These are phyloP conservation scores for Lepidothrix coronata DNA, from an alignment of 2,113 vertebrate genomes.

Conservation along the genomic window DNA sequence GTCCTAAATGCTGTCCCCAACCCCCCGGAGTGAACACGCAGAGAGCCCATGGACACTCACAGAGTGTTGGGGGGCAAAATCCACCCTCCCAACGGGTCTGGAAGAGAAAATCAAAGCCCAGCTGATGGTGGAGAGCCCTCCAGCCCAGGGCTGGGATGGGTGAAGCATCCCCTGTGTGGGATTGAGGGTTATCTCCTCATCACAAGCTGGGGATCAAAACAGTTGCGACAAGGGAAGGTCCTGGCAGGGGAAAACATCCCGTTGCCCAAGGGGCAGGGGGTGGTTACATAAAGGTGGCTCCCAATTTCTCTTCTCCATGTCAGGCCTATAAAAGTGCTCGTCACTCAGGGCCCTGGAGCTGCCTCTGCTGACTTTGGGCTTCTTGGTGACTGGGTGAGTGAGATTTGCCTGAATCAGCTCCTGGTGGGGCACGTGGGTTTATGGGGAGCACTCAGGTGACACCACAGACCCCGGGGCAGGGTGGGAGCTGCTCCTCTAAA, in stretches of 20 bases:
- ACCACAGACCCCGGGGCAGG: not conserved
- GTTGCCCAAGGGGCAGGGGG: conserved; percentile 20
- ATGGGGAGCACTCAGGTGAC: not conserved
- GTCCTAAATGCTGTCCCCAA: not conserved
- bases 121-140: not conserved
- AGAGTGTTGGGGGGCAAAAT: not conserved
- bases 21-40: not conserved
- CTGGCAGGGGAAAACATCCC: not conserved
- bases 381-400: conserved; percentile 42
- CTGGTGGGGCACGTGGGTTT: not conserved
- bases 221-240: conserved; percentile 16
- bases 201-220: conserved; percentile 2
- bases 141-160: not conserved
- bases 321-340: conserved; percentile 48
- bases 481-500: not conserved
- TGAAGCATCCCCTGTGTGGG: not conserved
- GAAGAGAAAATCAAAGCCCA: too few species aligned
- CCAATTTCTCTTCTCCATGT: not conserved
- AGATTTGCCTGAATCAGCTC: not conserved
- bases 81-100: not conserved
- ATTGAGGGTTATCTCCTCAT: not conserved
- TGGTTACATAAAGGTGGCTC: conserved; percentile 12
- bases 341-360: not conserved
- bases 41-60: too few species aligned
- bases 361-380: conserved; percentile 8